Base-by-base conservation (phyloP, 2,113 vertebrate species). In the Phoenicopterus ruber region DNA sequence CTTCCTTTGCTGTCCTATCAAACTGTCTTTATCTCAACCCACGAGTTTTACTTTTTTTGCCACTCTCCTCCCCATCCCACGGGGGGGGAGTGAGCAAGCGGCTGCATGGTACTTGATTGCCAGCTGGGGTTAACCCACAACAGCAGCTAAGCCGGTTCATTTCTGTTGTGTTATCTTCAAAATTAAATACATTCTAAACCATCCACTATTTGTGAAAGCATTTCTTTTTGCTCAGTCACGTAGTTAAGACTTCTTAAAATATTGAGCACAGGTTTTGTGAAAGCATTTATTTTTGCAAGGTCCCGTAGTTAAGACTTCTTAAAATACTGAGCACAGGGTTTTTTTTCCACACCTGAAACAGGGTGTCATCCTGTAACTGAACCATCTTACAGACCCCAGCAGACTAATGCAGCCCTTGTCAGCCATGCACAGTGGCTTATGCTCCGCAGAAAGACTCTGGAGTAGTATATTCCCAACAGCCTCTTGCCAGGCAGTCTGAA, bases 341-440 rank as follows among this genome's bases (percentile, higher is more conserved):
- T 57, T 29, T 24, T 17, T 3, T 22, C 34, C 62, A 10, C 28
- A 31, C 5, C 20, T 31, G 55, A 52, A 17, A 18, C 42, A 8
- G 0, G 6, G 78, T 31, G 63, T 61, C 58, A 82, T 11, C n/a
- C 73, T 34, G 44, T 16, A 36, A 11, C 40, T 4, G 38, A 34
- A 32, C 8, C 42, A 19, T 8, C 40, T 3, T 8, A 6, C 14
- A 4, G 50, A 7, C 1, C 25, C 34, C 65, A 85, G 80, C 66
- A 76, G 18, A 7, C 6, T 4, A 22, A 21, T 21, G 9, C 7
- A 34, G 72, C 32, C 49, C 58, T 10, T 18, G 44, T 7, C n/a
- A 55, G 82, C 38, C 66, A 11, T 2, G 32, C 5, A 0, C 0
- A 2, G 49, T 4, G n/a, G 11, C 63, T 84, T 13, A 12, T 0